These are phyloP conservation scores for Gymnogyps californianus DNA, from an alignment of 2,113 vertebrate genomes.

Conservation along the genomic window DNA sequence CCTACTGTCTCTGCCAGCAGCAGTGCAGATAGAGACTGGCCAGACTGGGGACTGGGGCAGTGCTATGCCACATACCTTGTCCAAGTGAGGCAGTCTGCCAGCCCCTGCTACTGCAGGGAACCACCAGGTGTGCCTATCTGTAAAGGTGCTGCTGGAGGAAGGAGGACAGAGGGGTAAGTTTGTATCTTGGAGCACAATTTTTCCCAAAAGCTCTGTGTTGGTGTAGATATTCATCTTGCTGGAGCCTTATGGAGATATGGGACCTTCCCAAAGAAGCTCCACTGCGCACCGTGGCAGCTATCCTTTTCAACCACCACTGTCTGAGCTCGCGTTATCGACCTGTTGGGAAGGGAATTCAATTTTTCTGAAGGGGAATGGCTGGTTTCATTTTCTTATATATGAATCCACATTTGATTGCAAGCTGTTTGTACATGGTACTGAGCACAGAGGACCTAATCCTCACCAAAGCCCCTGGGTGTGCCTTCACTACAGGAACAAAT, in stretches of 20 bases:
- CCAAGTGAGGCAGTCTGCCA: not conserved
- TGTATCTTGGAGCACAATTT: not conserved
- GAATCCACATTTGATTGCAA: slow-evolving; percentile 4
- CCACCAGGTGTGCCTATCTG: not conserved
- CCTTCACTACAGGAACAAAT: not conserved
- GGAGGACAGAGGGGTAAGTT: not conserved
- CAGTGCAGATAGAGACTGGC: not conserved
- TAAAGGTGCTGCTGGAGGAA: not conserved
- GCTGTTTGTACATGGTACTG: not conserved
- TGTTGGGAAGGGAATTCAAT: not conserved
- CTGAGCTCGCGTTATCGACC: not conserved
- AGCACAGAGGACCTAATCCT: not conserved
- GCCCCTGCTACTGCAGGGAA: not conserved
- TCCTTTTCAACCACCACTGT: not conserved
- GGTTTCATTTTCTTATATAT: slow-evolving; percentile 24
- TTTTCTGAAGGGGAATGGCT: slow-evolving; percentile 25
- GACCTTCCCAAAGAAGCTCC: not conserved
- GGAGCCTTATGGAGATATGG: not conserved
- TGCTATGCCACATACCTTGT: not conserved
- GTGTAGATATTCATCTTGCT: not conserved
- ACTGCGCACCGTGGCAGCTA: not conserved
- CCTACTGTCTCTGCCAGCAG: not conserved
- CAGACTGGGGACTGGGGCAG: not conserved
- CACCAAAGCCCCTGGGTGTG: not conserved
- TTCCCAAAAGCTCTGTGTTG: not conserved